A percentile compares a stretch with the other conserved stretches of the same genome.
Conservation (phyloP, 92 coral and sea anemone species). For the Galaxea fascicularis region DNA sequence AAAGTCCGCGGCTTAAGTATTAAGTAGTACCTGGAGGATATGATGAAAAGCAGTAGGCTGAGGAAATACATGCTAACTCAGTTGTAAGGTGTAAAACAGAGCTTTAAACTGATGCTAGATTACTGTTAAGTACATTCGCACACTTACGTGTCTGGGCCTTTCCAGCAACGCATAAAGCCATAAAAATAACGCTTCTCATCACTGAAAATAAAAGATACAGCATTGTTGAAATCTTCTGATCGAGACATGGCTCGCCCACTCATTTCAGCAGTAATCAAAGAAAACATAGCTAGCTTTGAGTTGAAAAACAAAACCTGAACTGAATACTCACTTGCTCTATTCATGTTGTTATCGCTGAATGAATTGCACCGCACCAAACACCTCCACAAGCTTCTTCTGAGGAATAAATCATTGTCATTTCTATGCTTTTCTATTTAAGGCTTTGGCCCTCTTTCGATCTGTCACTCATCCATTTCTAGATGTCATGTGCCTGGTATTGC, state of each 20-base stretch:
- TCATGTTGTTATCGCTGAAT: not conserved
- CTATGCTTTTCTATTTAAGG: slow-evolving; percentile 10
- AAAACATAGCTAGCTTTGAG: not conserved
- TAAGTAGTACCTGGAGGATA: no score
- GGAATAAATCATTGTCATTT: slow-evolving; percentile 3
- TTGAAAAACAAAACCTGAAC: no score
- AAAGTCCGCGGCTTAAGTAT: not conserved
- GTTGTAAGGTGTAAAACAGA: not conserved
- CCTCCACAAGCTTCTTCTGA: not conserved
- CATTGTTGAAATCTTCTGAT: not conserved
- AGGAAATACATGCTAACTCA: not conserved
- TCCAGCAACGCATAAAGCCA: slow-evolving; percentile 16
- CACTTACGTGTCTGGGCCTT: slow-evolving; percentile 13
- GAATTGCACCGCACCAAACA: not conserved
- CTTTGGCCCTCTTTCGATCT: not conserved
- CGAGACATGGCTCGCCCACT: no score
- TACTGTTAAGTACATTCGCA: not conserved
- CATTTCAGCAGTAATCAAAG: not conserved
- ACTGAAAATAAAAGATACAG: slow-evolving; percentile 7
- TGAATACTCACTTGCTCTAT: slow-evolving; percentile 18
- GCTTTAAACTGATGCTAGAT: not conserved
- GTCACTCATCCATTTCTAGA: slow-evolving; percentile 14
- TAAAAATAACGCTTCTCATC: not conserved
- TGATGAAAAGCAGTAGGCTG: not conserved
- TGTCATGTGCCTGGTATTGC: slow-evolving; percentile 3